Conservation (phyloP, 1,140 invertebrate species). For the Brachionus manjavacas region DNA sequence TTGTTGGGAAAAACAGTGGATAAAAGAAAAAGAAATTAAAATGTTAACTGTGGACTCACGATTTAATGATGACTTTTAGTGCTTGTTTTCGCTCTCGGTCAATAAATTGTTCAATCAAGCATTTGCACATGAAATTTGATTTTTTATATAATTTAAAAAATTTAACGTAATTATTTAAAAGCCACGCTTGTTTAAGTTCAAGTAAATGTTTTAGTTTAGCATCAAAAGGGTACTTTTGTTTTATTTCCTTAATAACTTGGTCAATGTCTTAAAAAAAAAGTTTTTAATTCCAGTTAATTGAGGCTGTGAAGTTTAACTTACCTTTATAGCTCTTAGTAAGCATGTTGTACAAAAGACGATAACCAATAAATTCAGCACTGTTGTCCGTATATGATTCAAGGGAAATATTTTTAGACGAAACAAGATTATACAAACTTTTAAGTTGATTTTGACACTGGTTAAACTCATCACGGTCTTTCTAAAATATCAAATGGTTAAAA, state of each 20-base stretch:
- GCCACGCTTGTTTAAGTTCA: constrained; percentile 38
- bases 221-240: constrained; percentile 11
- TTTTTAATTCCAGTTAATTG: neutral
- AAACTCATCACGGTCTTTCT: constrained; percentile 41
- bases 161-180: constrained; percentile 39
- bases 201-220: constrained; percentile 30
- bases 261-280: constrained; percentile 24
- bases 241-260: constrained; percentile 39
- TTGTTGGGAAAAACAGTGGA: neutral
- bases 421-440: constrained; percentile 41
- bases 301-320: neutral
- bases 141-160: constrained; percentile 42
- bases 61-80: constrained; percentile 31
- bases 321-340: constrained; percentile 37
- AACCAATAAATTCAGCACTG: constrained; percentile 40
- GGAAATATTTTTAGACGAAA: constrained; percentile 6
- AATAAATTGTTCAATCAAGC: constrained; percentile 35
- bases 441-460: constrained; percentile 42
- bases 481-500: neutral
- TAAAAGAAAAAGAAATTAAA: neutral
- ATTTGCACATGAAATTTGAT: constrained; percentile 36
- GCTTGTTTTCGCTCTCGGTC: constrained; percentile 37
- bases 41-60: constrained; percentile 30
- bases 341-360: constrained; percentile 41
- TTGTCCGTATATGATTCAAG: constrained; percentile 30